Percentiles rank a stretch among this genome's conserved stretches.
Evolutionary conservation across 2,888 invertebrate genomes (phyloP).

Genomic region (Griposia aprilina): DNA sequence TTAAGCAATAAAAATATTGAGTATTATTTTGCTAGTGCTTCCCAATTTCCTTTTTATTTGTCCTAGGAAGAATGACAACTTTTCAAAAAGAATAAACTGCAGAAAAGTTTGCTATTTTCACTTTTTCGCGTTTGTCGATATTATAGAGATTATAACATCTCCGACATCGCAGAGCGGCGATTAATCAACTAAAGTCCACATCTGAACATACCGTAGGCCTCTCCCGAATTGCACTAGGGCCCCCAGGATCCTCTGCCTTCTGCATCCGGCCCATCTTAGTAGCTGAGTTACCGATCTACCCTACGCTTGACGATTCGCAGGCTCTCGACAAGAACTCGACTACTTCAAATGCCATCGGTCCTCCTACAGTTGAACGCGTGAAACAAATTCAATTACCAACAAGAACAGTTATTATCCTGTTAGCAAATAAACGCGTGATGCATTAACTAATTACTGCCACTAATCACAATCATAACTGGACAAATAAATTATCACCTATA

Average conservation of each 20-base stretch:
- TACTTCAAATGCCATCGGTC: neutral
- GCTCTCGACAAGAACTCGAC: neutral
- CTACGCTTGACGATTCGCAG: neutral
- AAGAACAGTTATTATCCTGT: conserved; percentile 18
- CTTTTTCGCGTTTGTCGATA: no score
- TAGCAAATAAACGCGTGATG: conserved; percentile 26
- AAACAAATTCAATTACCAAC: conserved; percentile 4
- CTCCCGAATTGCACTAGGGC: neutral
- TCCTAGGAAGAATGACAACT: neutral
- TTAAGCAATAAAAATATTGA: no score
- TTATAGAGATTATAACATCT: no score
- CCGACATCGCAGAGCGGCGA: neutral
- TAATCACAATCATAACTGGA: conserved; percentile 41
- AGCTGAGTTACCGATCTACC: neutral
- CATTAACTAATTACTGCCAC: conserved; percentile 34
- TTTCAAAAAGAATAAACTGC: no score
- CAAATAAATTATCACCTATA: conserved; percentile 49
- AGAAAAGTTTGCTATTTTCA: neutral
- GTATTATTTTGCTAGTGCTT: neutral
- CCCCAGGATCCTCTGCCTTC: neutral
- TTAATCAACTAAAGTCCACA: neutral
- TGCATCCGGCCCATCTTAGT: neutral
- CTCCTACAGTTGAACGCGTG: neutral
- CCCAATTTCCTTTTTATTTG: neutral
- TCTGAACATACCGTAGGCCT: neutral